Evolutionary conservation across 2,888 invertebrate species (phyloP), one percentile per base, ranked within the genome.

Genomic region (Eupeodes luniger): DNA sequence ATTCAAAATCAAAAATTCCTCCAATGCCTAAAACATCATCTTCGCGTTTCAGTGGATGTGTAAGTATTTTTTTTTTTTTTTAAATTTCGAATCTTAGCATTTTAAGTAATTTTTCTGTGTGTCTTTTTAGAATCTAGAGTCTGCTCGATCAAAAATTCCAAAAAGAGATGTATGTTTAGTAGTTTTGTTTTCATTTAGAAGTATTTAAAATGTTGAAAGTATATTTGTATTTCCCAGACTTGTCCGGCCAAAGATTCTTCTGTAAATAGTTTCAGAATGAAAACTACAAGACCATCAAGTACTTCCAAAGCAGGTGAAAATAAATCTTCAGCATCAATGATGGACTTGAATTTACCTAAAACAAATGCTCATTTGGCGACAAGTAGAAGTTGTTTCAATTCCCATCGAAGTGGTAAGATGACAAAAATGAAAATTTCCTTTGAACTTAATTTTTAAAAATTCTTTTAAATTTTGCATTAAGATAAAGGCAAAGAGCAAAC

Each of bases 91-190:
- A 11, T 6, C 11, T 53, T 0, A 44, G 7, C 2, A 14, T 34
- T 53, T 19, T 16, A 14, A 57, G 11, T 34, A n/a, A 19, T 55
- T 74, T 34, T 7, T 53, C 2, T 1, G n/a, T 19, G 19, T 47
- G 3, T 1, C 55, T 44, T 49, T 10, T 2, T 16, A 53, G 62
- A 3, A 40, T 5, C 9, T 47, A 16, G 14, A 55, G 27, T 5
- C 59, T 16, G 10, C 77, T 6, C 67, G 12, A 57, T 81, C 87
- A 1, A 88, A 84, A 88, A 88, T 88, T 84, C 77, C 87, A 66
- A 88, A 84, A 64, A 19, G 34, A 55, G 74, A 74, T 67, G 87
- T 81, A 53, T 61, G 77, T 7, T 27, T 12, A 11, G 0, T 1
- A 27, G 0, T 27, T 5, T 12, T 11, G 9, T 14, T 0, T 7